Conservation (phyloP, 2,888 invertebrate species). For the Gymnoscelis rufifasciata region DNA sequence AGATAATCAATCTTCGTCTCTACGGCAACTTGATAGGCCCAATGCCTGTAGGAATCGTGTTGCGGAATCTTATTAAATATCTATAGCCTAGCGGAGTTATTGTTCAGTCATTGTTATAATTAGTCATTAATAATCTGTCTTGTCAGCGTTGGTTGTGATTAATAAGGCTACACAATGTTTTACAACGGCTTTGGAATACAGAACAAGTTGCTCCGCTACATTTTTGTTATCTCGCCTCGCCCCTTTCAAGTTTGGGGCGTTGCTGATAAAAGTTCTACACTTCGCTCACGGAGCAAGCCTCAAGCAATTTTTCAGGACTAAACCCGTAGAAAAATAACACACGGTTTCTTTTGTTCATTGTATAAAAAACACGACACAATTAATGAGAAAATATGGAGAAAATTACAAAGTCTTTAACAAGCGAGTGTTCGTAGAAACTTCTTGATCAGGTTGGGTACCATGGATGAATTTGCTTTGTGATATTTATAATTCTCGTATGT, state of each 20-base stretch:
- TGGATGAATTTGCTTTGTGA: slow-evolving; percentile 16
- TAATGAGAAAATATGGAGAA: slow-evolving; percentile 2
- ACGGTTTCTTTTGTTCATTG: slow-evolving; percentile 2
- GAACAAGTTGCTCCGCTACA: slow-evolving; percentile 19
- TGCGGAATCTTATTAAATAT: slow-evolving; percentile 69
- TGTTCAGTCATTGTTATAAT: slow-evolving; percentile 69
- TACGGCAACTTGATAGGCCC: slow-evolving; percentile 56
- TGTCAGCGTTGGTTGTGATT: slow-evolving; percentile 56
- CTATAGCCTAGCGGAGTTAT: slow-evolving; percentile 53
- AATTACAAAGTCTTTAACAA: slow-evolving; percentile 1
- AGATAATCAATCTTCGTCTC: slow-evolving; percentile 69
- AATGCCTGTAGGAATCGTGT: slow-evolving; percentile 62
- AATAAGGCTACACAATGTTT: slow-evolving; percentile 44
- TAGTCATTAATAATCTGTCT: slow-evolving; percentile 67
- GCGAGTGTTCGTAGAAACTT: not conserved
- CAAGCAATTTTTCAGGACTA: slow-evolving; percentile 1
- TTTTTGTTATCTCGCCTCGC: slow-evolving; percentile 12
- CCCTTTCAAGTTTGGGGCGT: slow-evolving; percentile 9
- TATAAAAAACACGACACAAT: not conserved
- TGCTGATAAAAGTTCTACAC: slow-evolving; percentile 10
- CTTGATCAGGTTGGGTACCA: not conserved
- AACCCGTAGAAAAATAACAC: not conserved
- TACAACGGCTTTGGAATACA: slow-evolving; percentile 32
- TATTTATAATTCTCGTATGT: slow-evolving; percentile 17
- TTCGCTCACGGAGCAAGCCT: slow-evolving; percentile 1